phyloP scores from a whole-genome alignment of 2,113 vertebrate genomes.

The Plotosus lineatus region DNA sequence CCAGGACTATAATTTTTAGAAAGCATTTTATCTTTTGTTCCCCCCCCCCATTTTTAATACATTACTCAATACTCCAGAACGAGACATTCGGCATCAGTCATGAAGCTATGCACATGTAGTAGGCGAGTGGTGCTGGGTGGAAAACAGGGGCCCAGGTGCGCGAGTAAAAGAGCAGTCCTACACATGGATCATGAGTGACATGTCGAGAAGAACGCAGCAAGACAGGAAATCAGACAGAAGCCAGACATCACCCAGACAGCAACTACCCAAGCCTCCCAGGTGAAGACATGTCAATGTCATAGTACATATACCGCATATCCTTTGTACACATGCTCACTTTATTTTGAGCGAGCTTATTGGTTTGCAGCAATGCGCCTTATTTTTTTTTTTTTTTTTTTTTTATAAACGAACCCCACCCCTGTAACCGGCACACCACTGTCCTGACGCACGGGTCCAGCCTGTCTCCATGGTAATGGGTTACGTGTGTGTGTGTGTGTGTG shows the following conservation, averaged over 20 bases:
- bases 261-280: not conserved
- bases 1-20: not conserved
- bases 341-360: not conserved
- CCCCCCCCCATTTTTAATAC: not conserved
- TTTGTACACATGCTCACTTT: not conserved
- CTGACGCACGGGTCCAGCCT: constrained; percentile 34
- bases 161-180: not conserved
- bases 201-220: not conserved
- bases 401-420: constrained; percentile 17
- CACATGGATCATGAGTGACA: not conserved
- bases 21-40: too few relatives aligned
- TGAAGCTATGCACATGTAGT: not conserved
- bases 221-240: constrained; percentile 16
- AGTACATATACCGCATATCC: not conserved
- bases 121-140: not conserved
- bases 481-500: constrained; percentile 36
- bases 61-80: not conserved
- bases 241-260: not conserved
- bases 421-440: constrained; percentile 5
- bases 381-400: not conserved
- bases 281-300: not conserved
- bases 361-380: constrained; percentile 10
- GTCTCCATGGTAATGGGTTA: constrained; percentile 50
- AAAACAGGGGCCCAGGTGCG: not conserved
- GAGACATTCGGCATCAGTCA: not conserved